Evolutionary conservation across 2,888 invertebrate genomes (phyloP).

Genomic region (Nycteola revayana): DNA sequence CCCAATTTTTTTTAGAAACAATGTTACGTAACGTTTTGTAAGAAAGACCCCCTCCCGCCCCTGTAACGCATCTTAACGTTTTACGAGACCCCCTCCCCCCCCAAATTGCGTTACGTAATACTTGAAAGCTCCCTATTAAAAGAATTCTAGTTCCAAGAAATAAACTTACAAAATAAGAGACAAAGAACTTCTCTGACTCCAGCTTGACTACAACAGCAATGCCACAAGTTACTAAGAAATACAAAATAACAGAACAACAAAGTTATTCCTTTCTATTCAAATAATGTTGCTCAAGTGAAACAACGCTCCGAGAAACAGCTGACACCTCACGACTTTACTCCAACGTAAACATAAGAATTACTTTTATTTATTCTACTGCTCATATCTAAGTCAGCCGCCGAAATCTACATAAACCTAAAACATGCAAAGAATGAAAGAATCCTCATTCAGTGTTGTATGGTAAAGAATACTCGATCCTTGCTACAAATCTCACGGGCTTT

Average conservation of each 20-base stretch:
- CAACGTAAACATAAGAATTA: constrained; percentile 20
- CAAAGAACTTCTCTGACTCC: too few species aligned
- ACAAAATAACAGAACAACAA: neutral
- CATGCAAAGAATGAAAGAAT: constrained; percentile 30
- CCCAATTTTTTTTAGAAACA: too few species aligned
- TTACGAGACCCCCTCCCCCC: too few species aligned
- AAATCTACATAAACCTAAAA: constrained; percentile 32
- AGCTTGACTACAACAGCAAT: neutral
- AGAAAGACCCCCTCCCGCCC: too few species aligned
- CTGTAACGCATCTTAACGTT: too few species aligned
- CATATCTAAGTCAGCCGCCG: constrained; percentile 15
- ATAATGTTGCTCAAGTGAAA: neutral
- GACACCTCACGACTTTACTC: constrained; percentile 7
- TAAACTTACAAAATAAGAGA: too few species aligned
- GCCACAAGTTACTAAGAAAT: neutral
- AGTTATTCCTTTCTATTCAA: neutral
- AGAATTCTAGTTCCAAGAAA: too few species aligned
- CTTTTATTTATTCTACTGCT: constrained; percentile 11
- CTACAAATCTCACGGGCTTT: constrained; percentile 51
- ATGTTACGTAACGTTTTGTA: too few species aligned
- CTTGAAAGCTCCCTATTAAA: too few species aligned
- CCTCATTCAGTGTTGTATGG: constrained; percentile 34
- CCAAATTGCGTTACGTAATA: too few species aligned
- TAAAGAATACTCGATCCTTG: constrained; percentile 24
- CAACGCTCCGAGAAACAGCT: neutral